A percentile compares a stretch with the other conserved stretches of the same genome.
These are phyloP conservation scores for Ormia ochracea DNA, from an alignment of 2,888 invertebrate species.

Conservation along the genomic window DNA sequence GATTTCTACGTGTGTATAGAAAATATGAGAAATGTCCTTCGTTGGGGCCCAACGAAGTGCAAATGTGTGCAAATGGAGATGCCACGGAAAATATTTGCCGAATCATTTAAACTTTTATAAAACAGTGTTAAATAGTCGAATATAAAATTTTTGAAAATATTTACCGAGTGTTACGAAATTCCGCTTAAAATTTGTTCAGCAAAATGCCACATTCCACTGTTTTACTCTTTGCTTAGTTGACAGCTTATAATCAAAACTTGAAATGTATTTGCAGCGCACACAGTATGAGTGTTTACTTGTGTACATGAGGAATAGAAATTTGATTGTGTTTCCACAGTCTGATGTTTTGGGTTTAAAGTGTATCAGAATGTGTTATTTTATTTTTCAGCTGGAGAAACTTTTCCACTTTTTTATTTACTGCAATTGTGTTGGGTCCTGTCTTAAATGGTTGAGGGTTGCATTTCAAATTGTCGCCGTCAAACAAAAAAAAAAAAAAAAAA, in stretches of 20 bases:
- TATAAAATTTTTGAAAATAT: not conserved
- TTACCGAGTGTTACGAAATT: not conserved
- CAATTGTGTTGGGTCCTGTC: conserved; percentile 22
- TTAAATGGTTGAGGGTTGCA: conserved; percentile 45
- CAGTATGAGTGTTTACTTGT: not conserved
- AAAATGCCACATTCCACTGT: not conserved
- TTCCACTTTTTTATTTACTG: not conserved
- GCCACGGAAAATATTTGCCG: not conserved
- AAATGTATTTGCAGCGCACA: not conserved
- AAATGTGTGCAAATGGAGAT: not conserved
- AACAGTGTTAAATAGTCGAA: no score
- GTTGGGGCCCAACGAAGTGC: not conserved
- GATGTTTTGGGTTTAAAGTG: conserved; percentile 30
- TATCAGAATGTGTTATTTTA: conserved; percentile 36
- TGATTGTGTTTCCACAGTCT: conserved; percentile 10
- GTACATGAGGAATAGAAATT: conserved; percentile 13
- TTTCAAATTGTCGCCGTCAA: conserved; percentile 30
- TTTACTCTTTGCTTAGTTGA: not conserved
- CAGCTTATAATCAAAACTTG: not conserved
- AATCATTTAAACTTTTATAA: not conserved
- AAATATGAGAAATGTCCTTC: not conserved
- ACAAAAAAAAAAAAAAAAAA: conserved; percentile 7
- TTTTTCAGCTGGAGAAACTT: conserved; percentile 7
- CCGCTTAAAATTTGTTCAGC: not conserved
- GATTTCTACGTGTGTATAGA: not conserved